A percentile compares a stretch with the other conserved stretches of the same genome.
Conservation (phyloP, 1,140 invertebrate genomes). For the Solen grandis region DNA sequence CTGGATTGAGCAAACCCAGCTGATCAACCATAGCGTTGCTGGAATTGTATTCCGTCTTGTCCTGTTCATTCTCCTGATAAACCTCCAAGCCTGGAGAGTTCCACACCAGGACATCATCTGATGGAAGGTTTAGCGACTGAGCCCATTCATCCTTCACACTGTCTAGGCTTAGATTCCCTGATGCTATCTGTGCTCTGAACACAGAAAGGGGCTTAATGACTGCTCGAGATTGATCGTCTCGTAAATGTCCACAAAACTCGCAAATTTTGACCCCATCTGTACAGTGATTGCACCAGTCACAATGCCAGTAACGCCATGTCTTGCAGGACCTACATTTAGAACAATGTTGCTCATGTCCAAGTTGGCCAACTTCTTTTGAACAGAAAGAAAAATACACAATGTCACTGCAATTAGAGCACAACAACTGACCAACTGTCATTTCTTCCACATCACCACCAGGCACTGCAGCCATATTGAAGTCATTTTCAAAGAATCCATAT, state of each 20-base stretch:
- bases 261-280: constrained; percentile 30
- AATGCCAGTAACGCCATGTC: constrained; percentile 45
- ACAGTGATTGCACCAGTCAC: constrained; percentile 38
- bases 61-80: neutral
- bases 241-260: constrained; percentile 48
- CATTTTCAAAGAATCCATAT: constrained; percentile 43
- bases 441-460: constrained; percentile 40
- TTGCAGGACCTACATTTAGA: constrained; percentile 24
- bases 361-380: constrained; percentile 27
- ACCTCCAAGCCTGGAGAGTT: neutral
- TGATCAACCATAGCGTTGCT: constrained; percentile 48
- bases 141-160: constrained; percentile 34
- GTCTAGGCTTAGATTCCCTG: constrained; percentile 17
- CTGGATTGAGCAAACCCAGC: constrained; percentile 45
- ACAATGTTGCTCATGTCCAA: constrained; percentile 50
- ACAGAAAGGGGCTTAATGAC: constrained; percentile 53
- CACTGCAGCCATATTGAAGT: constrained; percentile 40
- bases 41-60: constrained; percentile 41
- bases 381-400: constrained; percentile 53
- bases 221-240: constrained; percentile 15
- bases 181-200: constrained; percentile 28
- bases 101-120: constrained; percentile 16
- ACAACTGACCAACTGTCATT: constrained; percentile 31
- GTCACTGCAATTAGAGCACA: constrained; percentile 38
- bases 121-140: neutral